Conservation (phyloP, 2,888 invertebrate species). For the Callosobruchus maculatus region DNA sequence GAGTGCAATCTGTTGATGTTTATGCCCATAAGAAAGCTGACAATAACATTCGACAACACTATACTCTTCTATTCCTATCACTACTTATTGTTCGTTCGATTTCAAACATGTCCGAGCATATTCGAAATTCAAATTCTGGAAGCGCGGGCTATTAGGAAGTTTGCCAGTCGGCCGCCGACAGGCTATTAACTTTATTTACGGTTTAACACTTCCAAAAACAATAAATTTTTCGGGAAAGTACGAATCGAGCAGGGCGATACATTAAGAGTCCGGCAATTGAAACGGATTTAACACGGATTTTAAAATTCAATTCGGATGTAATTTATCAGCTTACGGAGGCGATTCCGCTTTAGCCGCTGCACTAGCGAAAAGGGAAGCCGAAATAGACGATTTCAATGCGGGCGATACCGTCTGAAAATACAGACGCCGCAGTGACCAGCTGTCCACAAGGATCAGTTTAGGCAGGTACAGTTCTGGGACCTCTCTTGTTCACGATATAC, state of each 20-base stretch:
- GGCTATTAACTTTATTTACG: constrained; percentile 28
- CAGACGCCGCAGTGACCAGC: too few relatives aligned
- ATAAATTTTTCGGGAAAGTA: constrained; percentile 16
- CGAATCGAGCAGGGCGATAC: constrained; percentile 6
- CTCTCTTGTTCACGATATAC: too few relatives aligned
- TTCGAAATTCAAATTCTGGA: constrained; percentile 21
- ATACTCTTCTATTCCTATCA: not conserved
- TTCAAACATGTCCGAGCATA: constrained; percentile 10
- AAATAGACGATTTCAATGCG: too few relatives aligned
- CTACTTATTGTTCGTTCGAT: not conserved
- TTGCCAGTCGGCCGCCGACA: constrained; percentile 28
- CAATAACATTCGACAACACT: too few relatives aligned
- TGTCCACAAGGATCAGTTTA: too few relatives aligned
- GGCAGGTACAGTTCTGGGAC: too few relatives aligned
- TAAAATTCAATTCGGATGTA: constrained; percentile 9
- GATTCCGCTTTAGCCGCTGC: not conserved
- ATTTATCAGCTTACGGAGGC: not conserved
- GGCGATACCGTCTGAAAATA: too few relatives aligned
- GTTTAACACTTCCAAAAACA: constrained; percentile 24
- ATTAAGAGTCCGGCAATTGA: constrained; percentile 18
- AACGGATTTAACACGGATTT: constrained; percentile 17
- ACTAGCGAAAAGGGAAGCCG: not conserved
- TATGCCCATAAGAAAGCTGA: too few relatives aligned
- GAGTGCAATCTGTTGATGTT: too few relatives aligned
- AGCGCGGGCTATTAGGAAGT: constrained; percentile 30